Conservation (phyloP, 2,888 invertebrate genomes). For the Synergus japonicus region DNA sequence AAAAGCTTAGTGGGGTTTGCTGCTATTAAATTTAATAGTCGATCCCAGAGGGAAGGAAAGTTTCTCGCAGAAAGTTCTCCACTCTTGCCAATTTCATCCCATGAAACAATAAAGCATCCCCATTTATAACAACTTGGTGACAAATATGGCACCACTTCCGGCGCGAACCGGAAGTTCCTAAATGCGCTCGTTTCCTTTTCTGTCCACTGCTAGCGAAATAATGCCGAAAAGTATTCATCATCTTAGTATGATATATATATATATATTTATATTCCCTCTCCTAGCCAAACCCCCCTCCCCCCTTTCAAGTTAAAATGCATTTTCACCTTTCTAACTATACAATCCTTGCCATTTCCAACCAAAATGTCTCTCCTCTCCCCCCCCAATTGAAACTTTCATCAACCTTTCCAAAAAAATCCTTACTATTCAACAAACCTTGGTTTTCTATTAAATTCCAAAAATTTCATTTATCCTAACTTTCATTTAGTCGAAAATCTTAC, state of each 20-base stretch:
- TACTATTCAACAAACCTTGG: no score
- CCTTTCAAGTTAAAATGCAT: no score
- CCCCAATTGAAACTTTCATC: no score
- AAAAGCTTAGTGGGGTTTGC: conserved; percentile 52
- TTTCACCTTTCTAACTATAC: no score
- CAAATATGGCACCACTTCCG: conserved; percentile 74
- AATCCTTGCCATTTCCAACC: no score
- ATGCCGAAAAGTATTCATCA: background rate
- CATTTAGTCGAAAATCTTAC: no score
- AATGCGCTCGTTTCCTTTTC: conserved; percentile 56
- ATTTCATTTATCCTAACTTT: no score
- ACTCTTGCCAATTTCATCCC: conserved; percentile 38
- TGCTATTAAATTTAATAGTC: conserved; percentile 73
- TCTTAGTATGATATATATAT: background rate
- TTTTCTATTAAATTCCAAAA: no score
- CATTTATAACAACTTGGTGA: conserved; percentile 66
- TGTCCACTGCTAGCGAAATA: background rate
- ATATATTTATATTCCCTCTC: no score
- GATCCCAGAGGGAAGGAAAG: conserved; percentile 41
- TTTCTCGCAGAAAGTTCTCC: conserved; percentile 47
- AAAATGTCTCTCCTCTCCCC: no score
- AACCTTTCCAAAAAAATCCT: no score
- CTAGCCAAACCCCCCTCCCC: no score
- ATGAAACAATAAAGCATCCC: conserved; percentile 64
- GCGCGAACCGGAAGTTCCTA: conserved; percentile 65